phyloP scores from a whole-genome alignment of 2,797 vertebrate species.

The Staurois parvus region DNA sequence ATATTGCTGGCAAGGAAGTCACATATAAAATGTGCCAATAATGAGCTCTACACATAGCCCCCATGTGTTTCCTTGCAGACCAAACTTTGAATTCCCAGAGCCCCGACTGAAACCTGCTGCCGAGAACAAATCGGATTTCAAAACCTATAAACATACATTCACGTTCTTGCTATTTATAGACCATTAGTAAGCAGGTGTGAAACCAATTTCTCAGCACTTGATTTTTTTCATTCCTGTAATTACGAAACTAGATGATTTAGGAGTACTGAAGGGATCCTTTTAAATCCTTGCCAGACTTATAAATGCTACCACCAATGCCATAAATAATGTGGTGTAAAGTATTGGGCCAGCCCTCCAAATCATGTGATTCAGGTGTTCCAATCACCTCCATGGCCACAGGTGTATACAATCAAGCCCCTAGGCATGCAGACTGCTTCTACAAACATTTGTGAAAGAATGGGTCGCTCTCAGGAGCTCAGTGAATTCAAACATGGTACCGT shows the following conservation, averaged over 20 bases:
- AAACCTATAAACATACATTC: constrained; percentile 3
- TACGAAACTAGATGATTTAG: not conserved
- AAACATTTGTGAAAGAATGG: no score
- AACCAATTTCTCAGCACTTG: not conserved
- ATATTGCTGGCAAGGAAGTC: constrained; percentile 10
- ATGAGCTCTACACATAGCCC: not conserved
- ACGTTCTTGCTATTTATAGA: constrained; percentile 22
- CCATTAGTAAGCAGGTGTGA: constrained; percentile 26
- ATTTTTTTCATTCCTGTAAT: not conserved
- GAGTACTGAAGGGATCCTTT: no score
- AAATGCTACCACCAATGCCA: no score
- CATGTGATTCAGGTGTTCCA: no score
- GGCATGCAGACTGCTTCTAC: no score
- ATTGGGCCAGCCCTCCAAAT: no score
- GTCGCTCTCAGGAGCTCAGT: no score
- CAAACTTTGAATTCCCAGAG: not conserved
- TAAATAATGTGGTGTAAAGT: no score
- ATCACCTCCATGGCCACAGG: no score
- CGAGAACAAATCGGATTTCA: not conserved
- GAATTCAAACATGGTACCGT: no score
- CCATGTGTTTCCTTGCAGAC: not conserved
- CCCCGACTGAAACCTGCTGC: constrained; percentile 19
- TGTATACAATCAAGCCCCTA: no score
- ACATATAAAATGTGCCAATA: constrained; percentile 14
- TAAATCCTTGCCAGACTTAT: no score